A percentile compares a stretch with the other conserved stretches of the same genome.
Evolutionary conservation across 1,140 invertebrate genomes (phyloP).

Genomic region (Drosophila parabipectinata): DNA sequence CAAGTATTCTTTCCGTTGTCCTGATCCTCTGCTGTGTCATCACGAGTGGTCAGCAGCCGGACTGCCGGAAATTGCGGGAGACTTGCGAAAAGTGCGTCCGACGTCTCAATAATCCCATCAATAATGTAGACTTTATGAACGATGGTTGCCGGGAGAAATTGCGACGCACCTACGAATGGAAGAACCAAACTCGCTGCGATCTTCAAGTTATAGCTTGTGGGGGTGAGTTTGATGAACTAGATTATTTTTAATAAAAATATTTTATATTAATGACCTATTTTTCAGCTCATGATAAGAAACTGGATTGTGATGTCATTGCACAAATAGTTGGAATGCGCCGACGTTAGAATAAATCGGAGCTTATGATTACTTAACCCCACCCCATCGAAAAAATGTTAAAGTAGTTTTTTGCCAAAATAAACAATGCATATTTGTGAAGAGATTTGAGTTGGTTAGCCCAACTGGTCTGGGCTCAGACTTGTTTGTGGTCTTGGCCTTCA

Average conservation of each 20-base stretch:
- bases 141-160: conserved; percentile 42
- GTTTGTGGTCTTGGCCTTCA: conserved; percentile 30
- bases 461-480: conserved; percentile 11
- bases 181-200: conserved; percentile 37
- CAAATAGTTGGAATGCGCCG: conserved; percentile 26
- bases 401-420: conserved; percentile 28
- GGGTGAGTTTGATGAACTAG: conserved; percentile 1
- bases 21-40: conserved; percentile 31
- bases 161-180: conserved; percentile 18
- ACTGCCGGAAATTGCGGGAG: conserved; percentile 26
- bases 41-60: conserved; percentile 21
- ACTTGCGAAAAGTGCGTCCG: conserved; percentile 28
- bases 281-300: conserved; percentile 16
- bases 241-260: neutral
- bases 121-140: conserved; percentile 34
- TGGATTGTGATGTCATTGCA: conserved; percentile 23
- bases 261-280: neutral
- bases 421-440: conserved; percentile 30
- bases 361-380: conserved; percentile 5
- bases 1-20: conserved; percentile 14
- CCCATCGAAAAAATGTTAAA: conserved; percentile 14
- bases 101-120: conserved; percentile 6
- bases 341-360: neutral
- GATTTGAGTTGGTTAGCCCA: conserved; percentile 21
- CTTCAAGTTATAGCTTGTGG: conserved; percentile 39